Percentiles rank a stretch among this genome's conserved stretches.
Conservation (phyloP, 2,113 vertebrate species). For the Oreotrochilus melanogaster region DNA sequence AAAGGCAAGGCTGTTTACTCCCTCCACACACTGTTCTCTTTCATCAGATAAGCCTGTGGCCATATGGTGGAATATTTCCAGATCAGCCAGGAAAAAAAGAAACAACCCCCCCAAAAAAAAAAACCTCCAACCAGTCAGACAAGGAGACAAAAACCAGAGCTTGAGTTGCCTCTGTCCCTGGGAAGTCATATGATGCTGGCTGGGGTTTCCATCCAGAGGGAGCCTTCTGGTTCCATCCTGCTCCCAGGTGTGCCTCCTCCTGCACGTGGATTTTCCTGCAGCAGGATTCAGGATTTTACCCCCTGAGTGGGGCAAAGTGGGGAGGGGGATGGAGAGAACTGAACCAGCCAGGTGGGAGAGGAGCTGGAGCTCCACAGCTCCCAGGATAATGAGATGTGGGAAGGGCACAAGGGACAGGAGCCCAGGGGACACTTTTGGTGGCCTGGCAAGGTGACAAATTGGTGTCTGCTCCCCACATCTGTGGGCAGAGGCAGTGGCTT, state of each 20-base stretch:
- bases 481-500: background rate
- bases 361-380: background rate
- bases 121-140: background rate
- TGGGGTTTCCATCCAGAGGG: background rate
- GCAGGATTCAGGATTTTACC: background rate
- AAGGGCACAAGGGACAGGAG: background rate
- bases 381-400: rapidly evolving
- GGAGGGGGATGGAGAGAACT: background rate
- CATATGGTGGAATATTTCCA: slow-evolving; percentile 1
- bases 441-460: background rate
- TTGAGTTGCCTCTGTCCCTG: slow-evolving; percentile 37
- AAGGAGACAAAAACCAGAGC: background rate
- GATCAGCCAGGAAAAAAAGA: background rate
- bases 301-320: rapidly evolving
- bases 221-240: slow-evolving; percentile 10
- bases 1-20: slow-evolving; percentile 42
- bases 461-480: background rate
- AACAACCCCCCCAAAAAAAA: too few relatives aligned
- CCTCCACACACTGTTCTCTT: background rate
- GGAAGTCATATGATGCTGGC: slow-evolving; percentile 19
- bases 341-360: rapidly evolving
- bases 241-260: background rate
- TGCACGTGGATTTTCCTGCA: background rate
- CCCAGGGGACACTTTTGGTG: background rate
- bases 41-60: slow-evolving; percentile 54